Conservation (phyloP, 2,113 vertebrate species). For the Tor tambroides region DNA sequence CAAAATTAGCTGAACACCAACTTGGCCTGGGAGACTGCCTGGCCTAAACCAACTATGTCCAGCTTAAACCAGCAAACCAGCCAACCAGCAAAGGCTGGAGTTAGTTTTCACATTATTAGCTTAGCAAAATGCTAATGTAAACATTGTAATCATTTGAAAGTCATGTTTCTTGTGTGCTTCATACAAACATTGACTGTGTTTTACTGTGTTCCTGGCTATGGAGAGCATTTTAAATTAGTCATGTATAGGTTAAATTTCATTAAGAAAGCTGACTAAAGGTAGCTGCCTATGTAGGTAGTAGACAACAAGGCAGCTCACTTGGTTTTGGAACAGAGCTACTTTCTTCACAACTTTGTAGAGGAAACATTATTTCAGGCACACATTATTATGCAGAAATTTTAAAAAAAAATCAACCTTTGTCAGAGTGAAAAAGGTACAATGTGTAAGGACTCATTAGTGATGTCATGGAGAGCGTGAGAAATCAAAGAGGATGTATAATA, state of each 20-base stretch:
- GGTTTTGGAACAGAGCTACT: not conserved
- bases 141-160: not conserved
- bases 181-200: not conserved
- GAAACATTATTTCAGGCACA: not conserved
- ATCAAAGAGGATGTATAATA: slow-evolving; percentile 36
- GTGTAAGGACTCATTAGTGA: slow-evolving; percentile 34
- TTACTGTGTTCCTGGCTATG: not conserved
- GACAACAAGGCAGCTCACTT: not conserved
- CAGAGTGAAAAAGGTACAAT: slow-evolving; percentile 30
- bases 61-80: too few relatives aligned
- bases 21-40: too few relatives aligned
- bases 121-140: not conserved
- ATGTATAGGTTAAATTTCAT: not conserved
- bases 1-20: too few relatives aligned
- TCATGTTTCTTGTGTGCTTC: not conserved
- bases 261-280: not conserved
- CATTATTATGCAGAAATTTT: slow-evolving; percentile 8
- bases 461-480: not conserved
- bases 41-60: too few relatives aligned
- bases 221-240: not conserved
- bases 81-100: too few relatives aligned
- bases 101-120: not conserved
- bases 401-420: slow-evolving; percentile 16
- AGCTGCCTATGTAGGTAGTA: not conserved
- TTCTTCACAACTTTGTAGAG: not conserved